These are phyloP conservation scores for Beris morrisii DNA, from an alignment of 2,888 invertebrate genomes.

Conservation along the genomic window DNA sequence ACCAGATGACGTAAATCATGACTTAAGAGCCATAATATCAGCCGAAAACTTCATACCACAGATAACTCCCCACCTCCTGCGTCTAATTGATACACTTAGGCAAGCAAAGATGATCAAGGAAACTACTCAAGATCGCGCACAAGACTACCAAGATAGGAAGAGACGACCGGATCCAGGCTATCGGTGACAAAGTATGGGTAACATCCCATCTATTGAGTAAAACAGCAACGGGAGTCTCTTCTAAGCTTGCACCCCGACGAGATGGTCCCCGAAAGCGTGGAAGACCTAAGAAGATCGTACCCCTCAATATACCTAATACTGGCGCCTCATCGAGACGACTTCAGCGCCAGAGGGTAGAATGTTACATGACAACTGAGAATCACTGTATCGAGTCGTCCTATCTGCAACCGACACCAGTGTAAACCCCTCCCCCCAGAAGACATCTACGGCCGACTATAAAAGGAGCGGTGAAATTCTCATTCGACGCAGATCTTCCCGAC, in stretches of 20 bases:
- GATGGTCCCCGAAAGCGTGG: slow-evolving; percentile 41
- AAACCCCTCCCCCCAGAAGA: no score
- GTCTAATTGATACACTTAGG: neutral
- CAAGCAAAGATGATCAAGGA: neutral
- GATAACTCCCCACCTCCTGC: neutral
- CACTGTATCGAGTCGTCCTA: no score
- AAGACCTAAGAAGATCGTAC: no score
- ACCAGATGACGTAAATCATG: neutral
- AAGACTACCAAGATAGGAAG: neutral
- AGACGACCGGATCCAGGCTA: neutral
- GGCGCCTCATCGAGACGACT: no score
- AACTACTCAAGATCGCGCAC: neutral
- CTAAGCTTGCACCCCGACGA: slow-evolving; percentile 44
- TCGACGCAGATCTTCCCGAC: no score
- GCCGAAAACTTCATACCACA: neutral
- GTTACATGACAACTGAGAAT: no score
- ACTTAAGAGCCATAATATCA: neutral
- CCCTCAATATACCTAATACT: no score
- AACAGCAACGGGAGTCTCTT: slow-evolving; percentile 26
- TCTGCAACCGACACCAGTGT: no score
- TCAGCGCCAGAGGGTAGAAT: no score
- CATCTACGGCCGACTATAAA: no score
- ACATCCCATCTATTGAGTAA: neutral
- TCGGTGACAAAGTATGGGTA: neutral
- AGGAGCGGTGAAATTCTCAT: no score